Conservation (phyloP, 2,888 invertebrate genomes). For the Hipparchia sbordonii region DNA sequence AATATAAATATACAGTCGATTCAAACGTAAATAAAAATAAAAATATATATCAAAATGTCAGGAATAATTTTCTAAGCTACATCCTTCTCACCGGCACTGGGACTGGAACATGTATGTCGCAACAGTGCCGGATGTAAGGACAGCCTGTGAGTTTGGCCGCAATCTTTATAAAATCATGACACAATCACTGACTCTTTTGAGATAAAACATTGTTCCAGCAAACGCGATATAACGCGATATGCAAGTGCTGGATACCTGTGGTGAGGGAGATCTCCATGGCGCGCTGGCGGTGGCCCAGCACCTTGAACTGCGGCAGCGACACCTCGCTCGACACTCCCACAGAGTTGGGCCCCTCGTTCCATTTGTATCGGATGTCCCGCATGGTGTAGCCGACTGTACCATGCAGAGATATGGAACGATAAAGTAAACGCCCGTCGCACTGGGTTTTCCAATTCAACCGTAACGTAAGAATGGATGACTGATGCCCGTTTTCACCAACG, state of each 20-base stretch:
- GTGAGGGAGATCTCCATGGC: conserved; percentile 98
- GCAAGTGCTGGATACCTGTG: conserved; percentile 84
- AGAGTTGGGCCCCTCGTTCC: conserved; percentile 96
- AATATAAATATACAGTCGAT: too few relatives aligned
- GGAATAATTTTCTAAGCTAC: too few relatives aligned
- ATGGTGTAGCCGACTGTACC: conserved; percentile 97
- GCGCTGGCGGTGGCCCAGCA: conserved; percentile 97
- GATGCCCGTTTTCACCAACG: conserved; percentile 47
- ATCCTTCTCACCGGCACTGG: too few relatives aligned
- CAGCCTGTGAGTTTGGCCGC: too few relatives aligned
- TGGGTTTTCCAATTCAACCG: conserved; percentile 63
- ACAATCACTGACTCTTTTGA: too few relatives aligned
- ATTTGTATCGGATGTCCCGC: conserved; percentile 98
- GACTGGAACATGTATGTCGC: too few relatives aligned
- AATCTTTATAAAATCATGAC: too few relatives aligned
- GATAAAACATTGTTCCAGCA: too few relatives aligned
- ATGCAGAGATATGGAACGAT: conserved; percentile 78
- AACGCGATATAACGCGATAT: background rate
- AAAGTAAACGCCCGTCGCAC: conserved; percentile 80
- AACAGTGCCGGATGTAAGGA: too few relatives aligned
- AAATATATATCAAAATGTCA: too few relatives aligned
- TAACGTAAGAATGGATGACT: conserved; percentile 48
- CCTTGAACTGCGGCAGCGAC: conserved; percentile 98
- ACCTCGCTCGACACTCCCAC: conserved; percentile 98
- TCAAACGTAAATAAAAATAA: too few relatives aligned